phyloP scores from a whole-genome alignment of 2,888 invertebrate genomes.

The Andrena bucephala region DNA sequence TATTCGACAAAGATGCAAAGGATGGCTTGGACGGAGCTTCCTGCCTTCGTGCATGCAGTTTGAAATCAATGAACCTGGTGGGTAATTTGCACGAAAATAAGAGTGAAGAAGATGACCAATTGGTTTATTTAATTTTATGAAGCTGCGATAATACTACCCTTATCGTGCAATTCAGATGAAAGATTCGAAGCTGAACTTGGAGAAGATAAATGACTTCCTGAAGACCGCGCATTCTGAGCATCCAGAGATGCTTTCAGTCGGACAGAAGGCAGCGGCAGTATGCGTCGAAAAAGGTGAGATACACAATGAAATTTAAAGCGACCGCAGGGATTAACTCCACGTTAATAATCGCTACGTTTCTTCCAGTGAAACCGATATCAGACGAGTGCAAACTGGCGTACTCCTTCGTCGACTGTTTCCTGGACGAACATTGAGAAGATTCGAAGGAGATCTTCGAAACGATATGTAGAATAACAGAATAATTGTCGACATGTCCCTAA shows the following conservation, averaged over 20 bases:
- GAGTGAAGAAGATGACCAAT: not conserved
- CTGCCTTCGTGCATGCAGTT: slow-evolving; percentile 8
- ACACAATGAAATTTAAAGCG: not conserved
- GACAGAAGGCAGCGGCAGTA: rapidly evolving
- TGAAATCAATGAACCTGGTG: slow-evolving; percentile 13
- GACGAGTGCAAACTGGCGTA: slow-evolving; percentile 33
- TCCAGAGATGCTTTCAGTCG: not conserved
- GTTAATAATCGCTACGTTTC: not conserved
- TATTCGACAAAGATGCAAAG: slow-evolving; percentile 10
- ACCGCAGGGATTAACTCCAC: not conserved
- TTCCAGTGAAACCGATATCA: not conserved
- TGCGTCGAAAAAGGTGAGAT: slow-evolving; percentile 22
- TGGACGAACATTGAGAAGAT: not conserved
- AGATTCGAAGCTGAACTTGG: not conserved
- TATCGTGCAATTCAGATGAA: slow-evolving; percentile 11
- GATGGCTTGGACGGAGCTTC: not conserved
- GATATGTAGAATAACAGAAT: no score
- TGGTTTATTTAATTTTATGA: not conserved
- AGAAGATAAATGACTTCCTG: not conserved
- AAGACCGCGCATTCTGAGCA: not conserved
- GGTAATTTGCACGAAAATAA: not conserved
- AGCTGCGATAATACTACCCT: not conserved
- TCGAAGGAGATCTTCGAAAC: not conserved
- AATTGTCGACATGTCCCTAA: not conserved
- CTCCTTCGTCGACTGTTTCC: not conserved